These are phyloP conservation scores for Selene dorsalis DNA, from an alignment of 2,797 vertebrate species.

Conservation along the genomic window DNA sequence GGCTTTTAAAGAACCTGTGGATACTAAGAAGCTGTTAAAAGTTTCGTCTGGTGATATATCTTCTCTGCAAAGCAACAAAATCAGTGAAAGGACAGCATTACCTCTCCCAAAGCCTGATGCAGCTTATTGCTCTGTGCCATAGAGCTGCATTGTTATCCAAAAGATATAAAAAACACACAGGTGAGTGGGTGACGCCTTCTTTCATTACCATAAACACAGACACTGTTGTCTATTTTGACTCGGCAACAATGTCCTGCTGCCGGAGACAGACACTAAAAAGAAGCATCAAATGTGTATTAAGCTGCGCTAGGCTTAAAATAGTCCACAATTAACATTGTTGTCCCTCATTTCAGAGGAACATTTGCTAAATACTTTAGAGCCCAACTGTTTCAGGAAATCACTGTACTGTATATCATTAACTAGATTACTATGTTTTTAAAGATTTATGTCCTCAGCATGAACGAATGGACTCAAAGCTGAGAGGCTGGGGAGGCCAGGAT, in stretches of 20 bases:
- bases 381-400: background rate
- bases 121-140: background rate
- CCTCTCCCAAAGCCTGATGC: background rate
- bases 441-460: background rate
- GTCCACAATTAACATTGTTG: background rate
- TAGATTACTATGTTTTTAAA: background rate
- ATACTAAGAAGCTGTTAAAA: background rate
- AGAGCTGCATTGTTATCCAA: background rate
- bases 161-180: background rate
- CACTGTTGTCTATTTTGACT: background rate
- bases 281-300: background rate
- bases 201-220: background rate
- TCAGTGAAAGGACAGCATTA: background rate
- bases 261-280: background rate
- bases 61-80: background rate
- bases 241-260: background rate
- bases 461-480: background rate
- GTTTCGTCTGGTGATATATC: background rate
- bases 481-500: background rate
- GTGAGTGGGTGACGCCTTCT: background rate
- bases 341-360: background rate
- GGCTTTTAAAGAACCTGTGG: background rate
- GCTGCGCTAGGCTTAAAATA: background rate
- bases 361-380: background rate
- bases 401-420: too few species aligned